phyloP scores from a whole-genome alignment of 2,797 vertebrate genomes.

The Acipenser transmontanus region DNA sequence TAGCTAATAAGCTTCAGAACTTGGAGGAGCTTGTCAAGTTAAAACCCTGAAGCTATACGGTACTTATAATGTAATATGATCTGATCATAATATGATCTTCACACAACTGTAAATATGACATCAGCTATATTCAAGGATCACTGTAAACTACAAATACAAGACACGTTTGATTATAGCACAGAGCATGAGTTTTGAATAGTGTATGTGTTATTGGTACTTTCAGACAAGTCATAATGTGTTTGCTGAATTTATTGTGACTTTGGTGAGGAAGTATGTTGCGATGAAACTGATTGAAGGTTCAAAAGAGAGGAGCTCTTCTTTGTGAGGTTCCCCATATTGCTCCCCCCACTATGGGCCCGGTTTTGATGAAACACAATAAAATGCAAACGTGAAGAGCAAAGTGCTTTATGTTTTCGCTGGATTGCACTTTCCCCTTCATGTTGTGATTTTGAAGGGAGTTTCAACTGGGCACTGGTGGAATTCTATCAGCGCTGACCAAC shows the following conservation, averaged over 20 bases:
- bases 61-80: neutral
- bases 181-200: neutral
- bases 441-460: no score
- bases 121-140: neutral
- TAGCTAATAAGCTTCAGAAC: slow-evolving; percentile 68
- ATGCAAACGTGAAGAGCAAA: no score
- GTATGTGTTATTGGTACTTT: neutral
- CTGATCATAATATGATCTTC: neutral
- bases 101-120: neutral
- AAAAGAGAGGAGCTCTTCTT: neutral
- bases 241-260: neutral
- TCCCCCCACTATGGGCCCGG: no score
- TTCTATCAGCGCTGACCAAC: no score
- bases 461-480: no score
- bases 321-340: no score
- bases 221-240: neutral
- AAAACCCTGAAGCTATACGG: slow-evolving; percentile 29
- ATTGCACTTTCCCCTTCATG: no score
- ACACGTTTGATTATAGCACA: neutral
- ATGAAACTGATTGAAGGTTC: neutral
- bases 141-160: neutral
- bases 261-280: neutral
- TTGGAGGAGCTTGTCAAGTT: slow-evolving; percentile 75
- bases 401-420: no score
- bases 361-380: no score